phyloP scores from a whole-genome alignment of 2,888 invertebrate genomes.

The Melipona beecheii region DNA sequence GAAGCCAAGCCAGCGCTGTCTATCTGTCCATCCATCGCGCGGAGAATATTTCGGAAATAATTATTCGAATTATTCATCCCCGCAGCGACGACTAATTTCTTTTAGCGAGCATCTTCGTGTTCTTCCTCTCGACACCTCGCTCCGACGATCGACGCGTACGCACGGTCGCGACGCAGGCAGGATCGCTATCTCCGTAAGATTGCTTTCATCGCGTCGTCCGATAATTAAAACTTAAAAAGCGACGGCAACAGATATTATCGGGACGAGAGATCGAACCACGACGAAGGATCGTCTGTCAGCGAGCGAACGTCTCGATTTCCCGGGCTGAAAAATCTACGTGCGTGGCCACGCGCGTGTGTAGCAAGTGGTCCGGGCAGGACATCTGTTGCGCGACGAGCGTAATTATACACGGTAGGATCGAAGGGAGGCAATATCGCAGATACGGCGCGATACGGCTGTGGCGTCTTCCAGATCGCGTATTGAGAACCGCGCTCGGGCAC shows the following conservation, averaged over 20 bases:
- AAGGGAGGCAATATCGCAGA: slow-evolving; percentile 42
- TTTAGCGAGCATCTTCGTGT: too few relatives aligned
- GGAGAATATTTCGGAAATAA: too few relatives aligned
- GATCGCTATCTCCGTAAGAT: not conserved
- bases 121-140: not conserved
- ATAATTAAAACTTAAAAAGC: not conserved
- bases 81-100: not conserved
- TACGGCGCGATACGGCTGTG: slow-evolving; percentile 20
- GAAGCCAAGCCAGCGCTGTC: too few relatives aligned
- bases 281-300: slow-evolving; percentile 18
- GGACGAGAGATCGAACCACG: not conserved
- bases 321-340: slow-evolving; percentile 28
- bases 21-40: too few relatives aligned
- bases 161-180: not conserved
- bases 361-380: not conserved
- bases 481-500: slow-evolving; percentile 73
- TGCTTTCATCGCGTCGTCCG: too few relatives aligned
- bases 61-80: too few relatives aligned
- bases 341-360: not conserved
- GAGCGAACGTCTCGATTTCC: slow-evolving; percentile 21
- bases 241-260: not conserved
- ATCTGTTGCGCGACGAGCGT: slow-evolving; percentile 34
- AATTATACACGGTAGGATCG: slow-evolving; percentile 33
- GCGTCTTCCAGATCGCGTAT: slow-evolving; percentile 29
- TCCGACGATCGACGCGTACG: too few relatives aligned